Conservation (phyloP, 2,888 invertebrate genomes). For the Drosophila austrosaltans region DNA sequence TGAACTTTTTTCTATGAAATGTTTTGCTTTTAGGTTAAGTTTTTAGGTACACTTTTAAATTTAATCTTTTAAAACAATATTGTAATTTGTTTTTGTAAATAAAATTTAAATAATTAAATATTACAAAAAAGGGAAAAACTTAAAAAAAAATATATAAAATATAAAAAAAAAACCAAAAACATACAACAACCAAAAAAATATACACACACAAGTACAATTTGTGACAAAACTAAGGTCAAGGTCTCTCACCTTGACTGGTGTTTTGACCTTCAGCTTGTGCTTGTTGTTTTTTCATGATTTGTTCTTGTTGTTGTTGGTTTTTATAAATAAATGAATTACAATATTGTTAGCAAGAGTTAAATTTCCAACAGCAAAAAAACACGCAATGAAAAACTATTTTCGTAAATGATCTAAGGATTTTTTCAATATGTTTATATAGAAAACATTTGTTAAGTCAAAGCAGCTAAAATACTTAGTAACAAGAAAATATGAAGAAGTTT, state of each 20-base stretch:
- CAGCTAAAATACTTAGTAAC: not conserved
- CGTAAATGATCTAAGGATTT: conserved; percentile 7
- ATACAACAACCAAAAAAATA: conserved; percentile 58
- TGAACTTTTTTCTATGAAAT: conserved; percentile 66
- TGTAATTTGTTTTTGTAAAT: conserved; percentile 84
- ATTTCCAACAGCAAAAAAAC: conserved; percentile 4
- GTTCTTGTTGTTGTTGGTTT: conserved; percentile 29
- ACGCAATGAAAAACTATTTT: conserved; percentile 1
- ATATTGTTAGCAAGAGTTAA: conserved; percentile 53
- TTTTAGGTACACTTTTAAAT: conserved; percentile 79
- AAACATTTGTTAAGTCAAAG: not conserved
- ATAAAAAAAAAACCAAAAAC: conserved; percentile 67
- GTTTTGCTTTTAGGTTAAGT: conserved; percentile 72
- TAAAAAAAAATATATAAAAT: conserved; percentile 56
- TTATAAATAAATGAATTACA: conserved; percentile 64
- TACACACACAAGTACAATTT: conserved; percentile 35
- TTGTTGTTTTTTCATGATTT: not conserved
- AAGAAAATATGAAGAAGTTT: not conserved
- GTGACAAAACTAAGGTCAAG: conserved; percentile 37
- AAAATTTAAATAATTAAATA: conserved; percentile 79
- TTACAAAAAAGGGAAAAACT: conserved; percentile 61
- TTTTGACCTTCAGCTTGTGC: conserved; percentile 32
- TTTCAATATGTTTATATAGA: conserved; percentile 14
- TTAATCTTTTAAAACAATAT: conserved; percentile 79
- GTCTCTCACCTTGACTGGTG: conserved; percentile 48